Evolutionary conservation across 2,888 invertebrate genomes (phyloP).

Genomic region (Phrixothrix hirtus): DNA sequence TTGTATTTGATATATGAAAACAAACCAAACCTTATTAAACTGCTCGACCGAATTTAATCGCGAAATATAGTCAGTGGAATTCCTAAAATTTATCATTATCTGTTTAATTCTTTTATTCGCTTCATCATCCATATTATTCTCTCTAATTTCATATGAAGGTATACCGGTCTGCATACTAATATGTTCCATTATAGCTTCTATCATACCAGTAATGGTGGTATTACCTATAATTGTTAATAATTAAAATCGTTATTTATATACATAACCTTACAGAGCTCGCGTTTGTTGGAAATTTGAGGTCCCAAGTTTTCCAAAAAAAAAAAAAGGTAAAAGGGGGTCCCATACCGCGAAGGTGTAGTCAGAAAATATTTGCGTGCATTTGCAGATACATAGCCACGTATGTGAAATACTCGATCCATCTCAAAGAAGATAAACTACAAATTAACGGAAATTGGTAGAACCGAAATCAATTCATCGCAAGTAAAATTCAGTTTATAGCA

Average conservation of each 20-base stretch:
- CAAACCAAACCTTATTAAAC: constrained; percentile 61
- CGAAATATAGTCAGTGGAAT: neutral
- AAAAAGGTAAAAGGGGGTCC: too few relatives aligned
- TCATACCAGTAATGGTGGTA: neutral
- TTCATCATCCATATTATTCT: neutral
- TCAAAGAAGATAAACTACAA: too few relatives aligned
- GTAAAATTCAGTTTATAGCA: too few relatives aligned
- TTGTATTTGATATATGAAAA: neutral
- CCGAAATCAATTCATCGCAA: too few relatives aligned
- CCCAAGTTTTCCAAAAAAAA: too few relatives aligned
- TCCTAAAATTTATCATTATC: constrained; percentile 57
- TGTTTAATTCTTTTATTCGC: constrained; percentile 63
- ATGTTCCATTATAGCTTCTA: neutral
- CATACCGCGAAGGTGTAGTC: too few relatives aligned
- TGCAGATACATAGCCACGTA: too few relatives aligned
- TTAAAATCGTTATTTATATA: neutral
- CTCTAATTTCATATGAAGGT: neutral
- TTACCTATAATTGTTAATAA: neutral
- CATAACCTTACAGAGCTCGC: too few relatives aligned
- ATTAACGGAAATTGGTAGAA: too few relatives aligned
- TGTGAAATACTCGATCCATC: too few relatives aligned
- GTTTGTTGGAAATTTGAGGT: too few relatives aligned
- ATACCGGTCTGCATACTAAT: neutral
- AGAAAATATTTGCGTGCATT: too few relatives aligned
- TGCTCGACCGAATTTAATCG: constrained; percentile 60